Evolutionary conservation across 2,113 vertebrate species (phyloP), one percentile per base, ranked within the genome.

Genomic region (Bufo bufo): DNA sequence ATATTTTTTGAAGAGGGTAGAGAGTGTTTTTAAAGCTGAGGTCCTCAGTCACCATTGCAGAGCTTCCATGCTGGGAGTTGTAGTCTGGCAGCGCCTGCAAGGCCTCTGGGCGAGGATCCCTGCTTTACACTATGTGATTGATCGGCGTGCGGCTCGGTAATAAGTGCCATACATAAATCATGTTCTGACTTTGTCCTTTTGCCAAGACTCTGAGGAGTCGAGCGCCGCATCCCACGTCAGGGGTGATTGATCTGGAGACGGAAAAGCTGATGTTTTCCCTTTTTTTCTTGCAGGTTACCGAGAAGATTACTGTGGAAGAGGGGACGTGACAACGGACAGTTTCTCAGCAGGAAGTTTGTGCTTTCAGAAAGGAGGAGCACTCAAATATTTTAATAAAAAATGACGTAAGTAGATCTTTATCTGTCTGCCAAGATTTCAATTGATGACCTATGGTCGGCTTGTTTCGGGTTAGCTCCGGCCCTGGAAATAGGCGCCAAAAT

Each of bases 321-420:
- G 16, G 98, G 98, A 80, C 92, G 98, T 0, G 97, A 99, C 95
- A 99, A 98, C 0, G 97, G 97, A 63, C 97, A 99, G 56, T 99
- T 99, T 90, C 75, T 99, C 6, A 98, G 96, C 93, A 92, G 97
- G 86, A 99, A 97, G 92, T 99, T 99, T 0, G 96, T 99, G 85
- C 92, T 99, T 65, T 96, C 97, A 0, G 98, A 99, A 90, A 93
- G 97, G 54, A 92, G 97, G 98, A 0, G 97, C 95, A 0, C 94
- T 99, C 85, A 99, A 98, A 88, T 99, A 99, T 90, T 99, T 97
- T 95, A 99, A 98, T 96, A 98, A 97, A 97, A 89, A 97, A 96
- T 0, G 98, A 99, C 0, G 98, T 98, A 91, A 97, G 98, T 89
- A 14, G 9, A 56, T 59, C 43, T 43, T 14, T 59, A 33, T 19